Evolutionary conservation across 2,113 vertebrate species (phyloP).

Genomic region (Cynopterus brachyotis): DNA sequence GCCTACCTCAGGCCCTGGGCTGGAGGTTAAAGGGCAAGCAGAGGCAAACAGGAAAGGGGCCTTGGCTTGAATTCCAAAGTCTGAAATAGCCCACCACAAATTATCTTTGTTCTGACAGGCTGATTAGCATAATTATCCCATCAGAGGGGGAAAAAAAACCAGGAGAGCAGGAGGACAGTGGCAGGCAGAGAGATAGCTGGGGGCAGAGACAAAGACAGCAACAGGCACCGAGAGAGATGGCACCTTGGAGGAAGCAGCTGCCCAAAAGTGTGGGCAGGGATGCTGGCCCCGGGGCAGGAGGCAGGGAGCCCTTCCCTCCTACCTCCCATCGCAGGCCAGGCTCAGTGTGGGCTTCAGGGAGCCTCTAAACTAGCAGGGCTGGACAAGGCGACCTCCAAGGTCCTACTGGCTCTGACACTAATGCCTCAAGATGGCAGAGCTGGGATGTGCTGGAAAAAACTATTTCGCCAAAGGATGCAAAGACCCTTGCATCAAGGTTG

Average conservation of each 20-base stretch:
- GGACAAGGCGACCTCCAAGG: neutral
- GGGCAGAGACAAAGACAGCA: conserved; percentile 59
- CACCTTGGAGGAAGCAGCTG: neutral
- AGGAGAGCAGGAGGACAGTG: conserved; percentile 47
- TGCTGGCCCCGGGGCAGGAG: neutral
- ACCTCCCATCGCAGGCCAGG: neutral
- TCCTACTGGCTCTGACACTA: neutral
- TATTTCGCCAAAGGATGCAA: neutral
- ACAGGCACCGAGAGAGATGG: neutral
- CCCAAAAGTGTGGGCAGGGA: neutral
- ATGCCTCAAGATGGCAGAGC: neutral
- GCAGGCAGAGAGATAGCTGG: conserved; percentile 47
- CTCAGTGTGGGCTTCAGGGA: neutral
- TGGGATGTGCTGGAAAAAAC: neutral
- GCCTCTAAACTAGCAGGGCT: neutral
- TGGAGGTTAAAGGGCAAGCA: neutral
- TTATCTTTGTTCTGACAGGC: conserved; percentile 78
- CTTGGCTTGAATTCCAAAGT: conserved; percentile 55
- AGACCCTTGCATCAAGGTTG: neutral
- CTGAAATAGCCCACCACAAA: conserved; percentile 75
- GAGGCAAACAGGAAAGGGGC: conserved; percentile 48
- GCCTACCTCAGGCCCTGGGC: neutral
- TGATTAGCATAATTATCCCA: conserved; percentile 80
- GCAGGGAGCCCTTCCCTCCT: no score
- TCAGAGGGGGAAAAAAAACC: conserved; percentile 14